Conservation (phyloP, 2,797 vertebrate genomes). For the Channallabes apus region DNA sequence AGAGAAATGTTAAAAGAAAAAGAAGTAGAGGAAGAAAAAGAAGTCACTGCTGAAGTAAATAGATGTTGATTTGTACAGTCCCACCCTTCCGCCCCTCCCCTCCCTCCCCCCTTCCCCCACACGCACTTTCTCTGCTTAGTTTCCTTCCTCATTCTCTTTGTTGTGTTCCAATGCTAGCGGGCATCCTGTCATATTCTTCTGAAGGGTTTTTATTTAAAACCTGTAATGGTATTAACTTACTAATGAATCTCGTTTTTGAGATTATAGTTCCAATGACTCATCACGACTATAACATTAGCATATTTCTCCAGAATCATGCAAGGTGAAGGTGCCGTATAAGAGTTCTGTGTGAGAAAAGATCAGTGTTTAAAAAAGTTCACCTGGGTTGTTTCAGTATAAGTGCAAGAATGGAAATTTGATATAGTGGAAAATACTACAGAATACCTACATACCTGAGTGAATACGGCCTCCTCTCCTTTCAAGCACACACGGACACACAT, state of each 20-base stretch:
- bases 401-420: slow-evolving; percentile 63
- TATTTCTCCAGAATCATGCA: slow-evolving; percentile 7
- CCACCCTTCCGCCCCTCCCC: slow-evolving; percentile 51
- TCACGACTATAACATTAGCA: not conserved
- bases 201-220: not conserved
- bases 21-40: slow-evolving; percentile 37
- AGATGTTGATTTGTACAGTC: slow-evolving; percentile 45
- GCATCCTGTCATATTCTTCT: slow-evolving; percentile 22
- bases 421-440: slow-evolving; percentile 67
- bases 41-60: slow-evolving; percentile 56
- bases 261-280: slow-evolving; percentile 9
- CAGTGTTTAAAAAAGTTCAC: slow-evolving; percentile 54
- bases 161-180: not conserved
- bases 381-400: slow-evolving; percentile 44
- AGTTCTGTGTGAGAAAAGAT: slow-evolving; percentile 41
- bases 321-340: not conserved
- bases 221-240: not conserved
- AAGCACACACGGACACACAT: slow-evolving; percentile 45
- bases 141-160: slow-evolving; percentile 7
- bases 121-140: slow-evolving; percentile 19
- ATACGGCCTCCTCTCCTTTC: slow-evolving; percentile 52
- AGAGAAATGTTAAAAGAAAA: slow-evolving; percentile 56
- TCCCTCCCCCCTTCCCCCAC: not conserved
- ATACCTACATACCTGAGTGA: slow-evolving; percentile 65
- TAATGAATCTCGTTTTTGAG: not conserved